Conservation (phyloP, 2,113 vertebrate species). For the Ornithorhynchus anatinus region DNA sequence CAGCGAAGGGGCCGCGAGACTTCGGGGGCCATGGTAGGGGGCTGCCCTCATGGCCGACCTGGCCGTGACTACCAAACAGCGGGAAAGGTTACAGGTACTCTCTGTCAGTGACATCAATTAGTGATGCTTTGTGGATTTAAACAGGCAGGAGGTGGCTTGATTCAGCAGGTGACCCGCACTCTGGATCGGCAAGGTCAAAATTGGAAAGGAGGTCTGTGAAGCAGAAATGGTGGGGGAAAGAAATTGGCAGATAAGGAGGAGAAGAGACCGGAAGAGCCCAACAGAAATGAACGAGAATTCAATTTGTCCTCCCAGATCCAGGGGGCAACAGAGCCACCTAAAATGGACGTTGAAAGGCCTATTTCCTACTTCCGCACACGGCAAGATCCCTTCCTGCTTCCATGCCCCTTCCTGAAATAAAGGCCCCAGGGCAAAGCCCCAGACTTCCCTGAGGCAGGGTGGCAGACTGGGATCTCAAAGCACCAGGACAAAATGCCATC, state of each 20-base stretch:
- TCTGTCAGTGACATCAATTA: background rate
- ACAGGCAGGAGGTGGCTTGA: fast-evolving
- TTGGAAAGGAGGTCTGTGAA: background rate
- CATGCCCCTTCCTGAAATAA: too few relatives aligned
- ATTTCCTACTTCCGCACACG: too few relatives aligned
- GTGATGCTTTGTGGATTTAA: fast-evolving
- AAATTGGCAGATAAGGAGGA: background rate
- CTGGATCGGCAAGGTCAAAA: background rate
- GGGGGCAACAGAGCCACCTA: too few relatives aligned
- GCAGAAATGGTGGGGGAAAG: fast-evolving
- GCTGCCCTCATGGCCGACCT: fast-evolving
- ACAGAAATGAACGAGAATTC: too few relatives aligned
- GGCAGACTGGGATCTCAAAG: too few relatives aligned
- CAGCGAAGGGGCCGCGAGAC: background rate
- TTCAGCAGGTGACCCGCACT: background rate
- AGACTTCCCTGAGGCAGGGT: too few relatives aligned
- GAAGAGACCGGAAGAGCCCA: background rate
- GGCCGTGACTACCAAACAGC: background rate
- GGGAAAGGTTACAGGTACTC: background rate
- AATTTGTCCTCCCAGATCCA: too few relatives aligned
- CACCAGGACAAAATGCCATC: too few relatives aligned
- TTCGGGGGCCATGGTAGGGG: background rate
- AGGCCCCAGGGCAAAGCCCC: too few relatives aligned
- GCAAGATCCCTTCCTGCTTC: too few relatives aligned
- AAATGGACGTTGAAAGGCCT: too few relatives aligned